A percentile compares a stretch with the other conserved stretches of the same genome.
Conservation (phyloP, 2,888 invertebrate species). For the Leptopilina drosophilae region DNA sequence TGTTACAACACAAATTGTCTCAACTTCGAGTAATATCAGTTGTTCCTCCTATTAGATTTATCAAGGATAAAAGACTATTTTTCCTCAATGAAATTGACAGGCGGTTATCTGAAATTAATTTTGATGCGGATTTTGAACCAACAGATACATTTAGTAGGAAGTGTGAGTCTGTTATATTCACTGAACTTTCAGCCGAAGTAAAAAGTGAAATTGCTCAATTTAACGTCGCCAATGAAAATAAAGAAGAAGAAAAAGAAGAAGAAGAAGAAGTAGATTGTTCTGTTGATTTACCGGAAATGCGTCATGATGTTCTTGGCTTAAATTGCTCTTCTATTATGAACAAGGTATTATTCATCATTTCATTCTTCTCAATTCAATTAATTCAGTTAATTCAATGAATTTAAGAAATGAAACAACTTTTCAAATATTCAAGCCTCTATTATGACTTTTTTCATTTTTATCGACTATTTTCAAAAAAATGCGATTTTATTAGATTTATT, state of each 20-base stretch:
- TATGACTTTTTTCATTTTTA: no score
- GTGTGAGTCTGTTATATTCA: slow-evolving; percentile 66
- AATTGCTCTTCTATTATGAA: slow-evolving; percentile 83
- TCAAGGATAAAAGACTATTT: slow-evolving; percentile 82
- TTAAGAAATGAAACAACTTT: no score
- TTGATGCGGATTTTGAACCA: slow-evolving; percentile 82
- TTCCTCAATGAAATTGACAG: slow-evolving; percentile 81
- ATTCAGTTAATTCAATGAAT: no score
- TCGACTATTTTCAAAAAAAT: no score
- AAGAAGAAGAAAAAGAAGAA: slow-evolving; percentile 45
- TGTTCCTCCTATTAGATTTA: slow-evolving; percentile 86
- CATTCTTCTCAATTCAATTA: slow-evolving; percentile 4
- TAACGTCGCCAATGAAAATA: slow-evolving; percentile 42
- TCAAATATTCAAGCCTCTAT: no score
- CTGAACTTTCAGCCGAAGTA: slow-evolving; percentile 53
- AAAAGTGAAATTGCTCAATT: slow-evolving; percentile 46
- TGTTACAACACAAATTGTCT: slow-evolving; percentile 85
- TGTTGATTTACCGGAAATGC: slow-evolving; percentile 83
- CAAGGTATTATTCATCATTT: slow-evolving; percentile 64
- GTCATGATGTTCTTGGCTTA: slow-evolving; percentile 84
- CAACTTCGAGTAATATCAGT: slow-evolving; percentile 83
- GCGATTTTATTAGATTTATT: no score
- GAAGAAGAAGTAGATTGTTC: slow-evolving; percentile 62
- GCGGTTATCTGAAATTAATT: slow-evolving; percentile 82
- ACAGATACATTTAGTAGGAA: slow-evolving; percentile 69